Percentiles rank a stretch among this genome's conserved stretches.
Evolutionary conservation across 2,797 vertebrate genomes (phyloP).

Genomic region (Gadopsis marmoratus): DNA sequence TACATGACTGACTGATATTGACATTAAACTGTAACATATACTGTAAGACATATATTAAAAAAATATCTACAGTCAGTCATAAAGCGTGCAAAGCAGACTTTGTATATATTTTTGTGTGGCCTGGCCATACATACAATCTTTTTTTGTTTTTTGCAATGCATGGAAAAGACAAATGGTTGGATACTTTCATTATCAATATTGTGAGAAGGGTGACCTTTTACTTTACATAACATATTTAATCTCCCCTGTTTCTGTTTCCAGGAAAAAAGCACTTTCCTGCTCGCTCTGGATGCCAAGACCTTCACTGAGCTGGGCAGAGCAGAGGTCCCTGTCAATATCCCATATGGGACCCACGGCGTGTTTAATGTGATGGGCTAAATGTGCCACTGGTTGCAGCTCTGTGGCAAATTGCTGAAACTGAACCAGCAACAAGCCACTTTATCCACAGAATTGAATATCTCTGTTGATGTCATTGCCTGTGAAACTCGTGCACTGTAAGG

Average conservation of each 20-base stretch:
- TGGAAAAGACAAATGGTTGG: slow-evolving; percentile 24
- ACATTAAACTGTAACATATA: not conserved
- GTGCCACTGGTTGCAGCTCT: slow-evolving; percentile 30
- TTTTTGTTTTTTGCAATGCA: slow-evolving; percentile 15
- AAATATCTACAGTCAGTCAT: not conserved
- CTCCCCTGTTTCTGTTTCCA: slow-evolving; percentile 72
- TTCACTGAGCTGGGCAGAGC: slow-evolving; percentile 93
- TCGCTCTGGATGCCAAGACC: slow-evolving; percentile 92
- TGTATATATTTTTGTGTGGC: slow-evolving; percentile 1
- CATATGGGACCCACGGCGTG: slow-evolving; percentile 92
- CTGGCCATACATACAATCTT: not conserved
- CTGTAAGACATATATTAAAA: not conserved
- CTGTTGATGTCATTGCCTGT: slow-evolving; percentile 39
- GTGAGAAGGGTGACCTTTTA: slow-evolving; percentile 29
- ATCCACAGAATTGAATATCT: slow-evolving; percentile 41
- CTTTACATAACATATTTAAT: slow-evolving; percentile 22
- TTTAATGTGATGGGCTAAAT: slow-evolving; percentile 81
- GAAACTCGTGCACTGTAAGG: slow-evolving; percentile 47
- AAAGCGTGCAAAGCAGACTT: not conserved
- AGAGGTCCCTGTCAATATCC: slow-evolving; percentile 90
- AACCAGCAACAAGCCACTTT: slow-evolving; percentile 44
- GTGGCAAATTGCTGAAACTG: slow-evolving; percentile 43
- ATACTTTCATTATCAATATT: slow-evolving; percentile 22
- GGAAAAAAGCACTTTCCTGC: slow-evolving; percentile 91
- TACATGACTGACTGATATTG: slow-evolving; percentile 14